phyloP scores from a whole-genome alignment of 1,140 invertebrate species.

The Sycophaga agraensis region DNA sequence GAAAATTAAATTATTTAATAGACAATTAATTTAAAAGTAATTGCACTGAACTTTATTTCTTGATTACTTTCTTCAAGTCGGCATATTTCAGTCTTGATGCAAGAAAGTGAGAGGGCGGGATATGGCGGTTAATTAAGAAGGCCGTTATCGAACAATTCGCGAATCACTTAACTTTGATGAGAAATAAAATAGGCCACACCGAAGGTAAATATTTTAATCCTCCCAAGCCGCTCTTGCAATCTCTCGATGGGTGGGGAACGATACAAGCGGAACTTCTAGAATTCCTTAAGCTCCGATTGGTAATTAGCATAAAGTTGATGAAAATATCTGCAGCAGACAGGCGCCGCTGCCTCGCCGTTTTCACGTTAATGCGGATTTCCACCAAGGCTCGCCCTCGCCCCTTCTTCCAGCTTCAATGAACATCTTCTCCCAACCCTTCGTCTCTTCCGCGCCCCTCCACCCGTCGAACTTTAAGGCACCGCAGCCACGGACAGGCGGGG shows the following conservation, averaged over 20 bases:
- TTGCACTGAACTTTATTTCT: too few species aligned
- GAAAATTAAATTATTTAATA: too few species aligned
- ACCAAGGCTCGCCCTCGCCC: neutral
- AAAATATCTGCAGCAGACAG: constrained; percentile 42
- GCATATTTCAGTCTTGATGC: too few species aligned
- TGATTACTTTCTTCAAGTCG: too few species aligned
- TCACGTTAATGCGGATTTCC: constrained; percentile 15
- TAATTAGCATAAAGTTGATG: constrained; percentile 42
- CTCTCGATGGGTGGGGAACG: too few species aligned
- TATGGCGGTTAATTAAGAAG: too few species aligned
- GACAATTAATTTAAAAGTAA: too few species aligned
- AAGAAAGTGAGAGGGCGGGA: too few species aligned
- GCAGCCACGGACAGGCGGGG: neutral
- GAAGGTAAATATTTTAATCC: constrained; percentile 12
- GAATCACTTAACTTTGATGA: constrained; percentile 8
- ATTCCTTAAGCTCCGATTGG: constrained; percentile 28
- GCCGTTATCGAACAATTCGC: neutral
- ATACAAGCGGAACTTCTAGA: neutral
- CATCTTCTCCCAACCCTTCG: too few species aligned
- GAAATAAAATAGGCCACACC: constrained; percentile 5
- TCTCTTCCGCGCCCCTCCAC: constrained; percentile 8
- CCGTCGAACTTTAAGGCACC: constrained; percentile 11
- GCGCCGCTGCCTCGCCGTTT: constrained; percentile 19
- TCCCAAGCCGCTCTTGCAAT: too few species aligned
- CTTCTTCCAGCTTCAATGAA: constrained; percentile 12